Base-by-base conservation (phyloP, 2,113 vertebrate species). In the Hyaena hyaena region DNA sequence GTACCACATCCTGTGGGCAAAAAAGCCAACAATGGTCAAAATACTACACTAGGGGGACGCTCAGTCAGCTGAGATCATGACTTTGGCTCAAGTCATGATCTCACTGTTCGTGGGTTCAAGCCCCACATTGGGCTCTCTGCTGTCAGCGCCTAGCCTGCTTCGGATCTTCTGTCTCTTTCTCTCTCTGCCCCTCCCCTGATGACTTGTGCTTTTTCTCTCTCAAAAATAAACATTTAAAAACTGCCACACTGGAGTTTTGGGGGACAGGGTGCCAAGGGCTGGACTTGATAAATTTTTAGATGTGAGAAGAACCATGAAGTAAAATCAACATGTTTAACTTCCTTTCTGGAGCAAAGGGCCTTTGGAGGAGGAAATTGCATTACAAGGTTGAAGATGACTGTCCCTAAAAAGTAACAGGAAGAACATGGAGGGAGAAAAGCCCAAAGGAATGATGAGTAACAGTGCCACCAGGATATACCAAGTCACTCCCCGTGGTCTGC, bases 1-100 rank as follows among this genome's bases (percentile, higher is more conserved):
- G 0, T 21, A 28, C 2, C 0, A 26, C 7, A 5, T 63, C 17
- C 28, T 10, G 5, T 9, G 19, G 1, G 7, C 0, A 48, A 6
- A 65, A 61, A 58, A 76, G 5, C 10, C 15, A 23, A 31, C 39
- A 50, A 66, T 19, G 0, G 1, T 19, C 17, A 58, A 81, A 63
- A 80, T 23, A 50, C 15, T 33, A 33, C 10, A 2, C 10, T 39
- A 19, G 19, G 21, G 53, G 21, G 21, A 8, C 21, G 3, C 58
- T 61, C 21, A 61, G 58, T 61, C 58, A 61, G 58, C 58, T 61
- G 58, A 61, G 58, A 23, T 9, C 58, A 39, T 9, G 21, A 61
- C 58, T 55, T 55, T 23, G 21, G 21, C 58, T 61, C 58, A 61
- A 8, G 58, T 61, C 58, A 23, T 61, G 58, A 61, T 9, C 58